phyloP scores from a whole-genome alignment of 2,888 invertebrate genomes.

The Encarsia formosa region DNA sequence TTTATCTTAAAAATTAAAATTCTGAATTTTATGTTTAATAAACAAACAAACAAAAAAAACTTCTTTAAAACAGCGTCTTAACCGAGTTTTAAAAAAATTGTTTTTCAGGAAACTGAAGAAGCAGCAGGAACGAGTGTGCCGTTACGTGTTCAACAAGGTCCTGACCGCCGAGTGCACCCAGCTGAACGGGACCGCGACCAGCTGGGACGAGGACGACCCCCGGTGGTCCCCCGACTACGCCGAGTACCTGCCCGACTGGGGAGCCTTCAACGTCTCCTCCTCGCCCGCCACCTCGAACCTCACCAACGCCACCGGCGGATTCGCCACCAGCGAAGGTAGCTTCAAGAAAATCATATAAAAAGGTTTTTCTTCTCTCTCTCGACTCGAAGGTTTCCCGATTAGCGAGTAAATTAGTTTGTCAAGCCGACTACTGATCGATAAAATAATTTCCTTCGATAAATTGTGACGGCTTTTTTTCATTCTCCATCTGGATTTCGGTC shows the following conservation, averaged over 20 bases:
- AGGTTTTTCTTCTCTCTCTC: no score
- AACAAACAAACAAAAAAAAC: no score
- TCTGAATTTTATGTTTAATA: no score
- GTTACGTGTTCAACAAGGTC: conserved; percentile 61
- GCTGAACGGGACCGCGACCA: conserved; percentile 53
- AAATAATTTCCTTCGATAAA: no score
- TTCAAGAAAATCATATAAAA: no score
- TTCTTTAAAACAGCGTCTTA: no score
- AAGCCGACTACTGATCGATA: no score
- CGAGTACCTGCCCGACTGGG: conserved; percentile 43
- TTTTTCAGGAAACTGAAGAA: conserved; percentile 67
- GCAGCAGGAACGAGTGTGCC: conserved; percentile 70
- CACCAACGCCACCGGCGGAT: conserved; percentile 33
- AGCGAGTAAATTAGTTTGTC: no score
- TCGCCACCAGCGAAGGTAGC: conserved; percentile 3
- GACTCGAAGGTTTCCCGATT: no score
- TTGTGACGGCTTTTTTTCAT: no score
- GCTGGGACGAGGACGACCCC: conserved; percentile 42
- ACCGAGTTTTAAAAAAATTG: not conserved
- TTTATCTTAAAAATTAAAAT: no score
- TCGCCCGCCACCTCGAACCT: conserved; percentile 36
- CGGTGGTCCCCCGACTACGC: conserved; percentile 49
- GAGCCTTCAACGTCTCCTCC: conserved; percentile 41
- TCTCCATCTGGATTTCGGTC: no score
- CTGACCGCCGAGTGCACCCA: conserved; percentile 62